phyloP scores from a whole-genome alignment of 1,140 invertebrate species.

The Caenorhabditis brenneri region DNA sequence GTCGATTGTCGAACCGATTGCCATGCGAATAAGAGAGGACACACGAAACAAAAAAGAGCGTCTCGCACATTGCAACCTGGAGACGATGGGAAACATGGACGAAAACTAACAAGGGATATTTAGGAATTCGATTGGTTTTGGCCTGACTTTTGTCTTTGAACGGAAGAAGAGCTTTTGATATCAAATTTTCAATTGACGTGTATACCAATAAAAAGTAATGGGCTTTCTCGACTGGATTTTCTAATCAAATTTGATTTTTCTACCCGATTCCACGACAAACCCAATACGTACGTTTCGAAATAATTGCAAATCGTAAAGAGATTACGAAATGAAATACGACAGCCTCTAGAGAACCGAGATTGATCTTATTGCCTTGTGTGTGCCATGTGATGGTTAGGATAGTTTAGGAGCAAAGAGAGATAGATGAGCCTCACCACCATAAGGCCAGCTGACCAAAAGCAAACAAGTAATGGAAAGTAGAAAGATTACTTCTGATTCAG shows the following conservation, averaged over 20 bases:
- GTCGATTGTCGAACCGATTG: constrained; percentile 30
- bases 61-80: no score
- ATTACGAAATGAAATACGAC: constrained; percentile 27
- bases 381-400: constrained; percentile 17
- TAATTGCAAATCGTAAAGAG: not conserved
- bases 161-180: no score
- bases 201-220: not conserved
- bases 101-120: no score
- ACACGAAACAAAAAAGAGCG: not conserved
- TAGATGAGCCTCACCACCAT: not conserved
- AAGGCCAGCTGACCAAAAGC: constrained; percentile 13
- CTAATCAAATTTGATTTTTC: not conserved
- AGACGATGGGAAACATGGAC: not conserved
- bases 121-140: no score
- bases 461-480: not conserved
- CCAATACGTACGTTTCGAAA: not conserved
- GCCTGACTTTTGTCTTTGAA: no score
- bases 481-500: not conserved
- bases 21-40: not conserved
- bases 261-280: no score
- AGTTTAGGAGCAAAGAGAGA: not conserved
- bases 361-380: constrained; percentile 38
- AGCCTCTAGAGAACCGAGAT: not conserved
- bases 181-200: no score
- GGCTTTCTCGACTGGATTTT: not conserved